Base-by-base conservation (phyloP, 2,888 invertebrate species). In the Eupithecia abbreviata region DNA sequence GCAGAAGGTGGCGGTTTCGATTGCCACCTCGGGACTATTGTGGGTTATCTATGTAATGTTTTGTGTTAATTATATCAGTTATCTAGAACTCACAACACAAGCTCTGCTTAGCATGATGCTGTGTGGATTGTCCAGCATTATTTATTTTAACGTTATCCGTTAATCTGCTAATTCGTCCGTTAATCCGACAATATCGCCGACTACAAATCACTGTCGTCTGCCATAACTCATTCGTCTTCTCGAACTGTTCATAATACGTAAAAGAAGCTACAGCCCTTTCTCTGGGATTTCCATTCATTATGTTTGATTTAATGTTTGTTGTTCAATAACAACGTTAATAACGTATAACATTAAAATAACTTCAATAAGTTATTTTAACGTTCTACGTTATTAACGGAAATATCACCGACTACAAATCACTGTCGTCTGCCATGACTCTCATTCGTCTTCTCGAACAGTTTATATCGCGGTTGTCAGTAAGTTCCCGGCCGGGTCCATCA, bases 401-500 rank as follows among this genome's bases (percentile, higher is more conserved):
- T 58, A 58, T 18, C 55, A 30, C 30, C 12, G n/a, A 62, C 62
- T 3, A 62, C 62, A 62, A 62, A 62, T 62, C 62, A 62, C 30
- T 10, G 30, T 30, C 30, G 30, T 30, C 62, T 30, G 62, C 62
- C 62, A 62, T 30, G 62, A 62, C 30, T 62, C 10, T 18, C 30
- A 62, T 30, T 58, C 55, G 9, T 58, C n/a, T 9, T 12, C 18
- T 30, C 30, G 62, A 30, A 58, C 58, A 30, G 62, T 30, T 62
- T 62, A 62, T 62, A 62, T 62, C 30, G 62, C 10, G 62, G 30
- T 30, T 45, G 67, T 45, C 67, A 68, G 67, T 68, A 45, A 68
- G 67, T 68, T 42, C 67, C n/a, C 67, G 18, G 41, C 13, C 62
- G 65, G 45, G 72, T 41, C 47, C 42, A 73, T 45, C 58, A 69